A percentile compares a stretch with the other conserved stretches of the same genome.
These are phyloP conservation scores for Rhynchomys soricoides DNA, from an alignment of 2,113 vertebrate species.

Conservation along the genomic window DNA sequence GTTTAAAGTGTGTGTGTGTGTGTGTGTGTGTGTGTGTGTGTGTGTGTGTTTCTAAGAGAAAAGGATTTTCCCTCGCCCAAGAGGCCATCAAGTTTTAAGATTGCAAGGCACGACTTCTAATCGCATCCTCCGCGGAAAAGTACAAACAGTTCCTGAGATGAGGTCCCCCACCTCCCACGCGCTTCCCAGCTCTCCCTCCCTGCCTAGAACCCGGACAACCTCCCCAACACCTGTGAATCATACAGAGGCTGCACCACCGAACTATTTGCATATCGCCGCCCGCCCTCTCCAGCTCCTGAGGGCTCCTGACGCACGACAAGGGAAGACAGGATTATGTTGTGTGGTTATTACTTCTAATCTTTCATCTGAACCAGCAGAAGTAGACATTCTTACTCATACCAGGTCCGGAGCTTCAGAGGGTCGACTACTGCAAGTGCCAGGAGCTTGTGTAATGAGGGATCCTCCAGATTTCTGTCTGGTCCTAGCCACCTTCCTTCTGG, in stretches of 20 bases:
- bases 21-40: too few species aligned
- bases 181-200: constrained; percentile 63
- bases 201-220: constrained; percentile 64
- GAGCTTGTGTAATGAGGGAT: constrained; percentile 24
- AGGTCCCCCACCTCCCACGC: constrained; percentile 77
- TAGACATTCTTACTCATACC: not conserved
- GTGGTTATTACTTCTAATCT: constrained; percentile 34
- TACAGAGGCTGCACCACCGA: constrained; percentile 51
- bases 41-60: not conserved
- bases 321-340: constrained; percentile 13
- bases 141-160: constrained; percentile 79
- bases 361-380: not conserved
- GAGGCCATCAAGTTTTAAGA: constrained; percentile 75
- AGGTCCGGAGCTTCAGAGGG: not conserved
- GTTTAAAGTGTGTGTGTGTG: not conserved
- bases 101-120: constrained; percentile 73
- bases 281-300: not conserved
- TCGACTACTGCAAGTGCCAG: not conserved
- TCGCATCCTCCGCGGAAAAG: constrained; percentile 76
- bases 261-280: constrained; percentile 38
- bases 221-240: constrained; percentile 79
- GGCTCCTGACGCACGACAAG: not conserved
- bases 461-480: not conserved
- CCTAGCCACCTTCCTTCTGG: not conserved
- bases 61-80: constrained; percentile 70